Evolutionary conservation across 2,888 invertebrate species (phyloP).

Genomic region (Epirrhoe alternata): DNA sequence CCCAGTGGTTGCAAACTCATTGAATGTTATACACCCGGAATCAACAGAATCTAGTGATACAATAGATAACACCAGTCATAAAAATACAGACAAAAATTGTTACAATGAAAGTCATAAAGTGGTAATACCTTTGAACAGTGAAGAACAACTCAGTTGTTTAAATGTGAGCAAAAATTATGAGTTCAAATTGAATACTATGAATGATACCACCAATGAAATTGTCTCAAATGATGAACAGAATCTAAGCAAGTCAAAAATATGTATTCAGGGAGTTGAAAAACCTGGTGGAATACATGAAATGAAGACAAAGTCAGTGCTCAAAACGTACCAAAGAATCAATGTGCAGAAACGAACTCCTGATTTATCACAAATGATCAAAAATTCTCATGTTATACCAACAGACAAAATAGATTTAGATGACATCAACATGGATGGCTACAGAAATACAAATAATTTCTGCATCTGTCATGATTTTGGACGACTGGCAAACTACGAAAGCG

Average conservation of each 20-base stretch:
- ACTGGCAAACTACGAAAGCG: slow-evolving; percentile 55
- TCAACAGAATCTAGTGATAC: background rate
- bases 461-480: slow-evolving; percentile 71
- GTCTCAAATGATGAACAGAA: slow-evolving; percentile 34
- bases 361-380: background rate
- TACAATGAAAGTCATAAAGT: background rate
- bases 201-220: slow-evolving; percentile 27
- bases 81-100: slow-evolving; percentile 1
- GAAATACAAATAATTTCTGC: slow-evolving; percentile 53
- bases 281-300: slow-evolving; percentile 60
- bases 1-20: background rate
- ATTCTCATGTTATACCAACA: slow-evolving; percentile 24
- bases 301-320: slow-evolving; percentile 42
- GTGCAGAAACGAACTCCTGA: slow-evolving; percentile 35
- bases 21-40: background rate
- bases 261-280: slow-evolving; percentile 71
- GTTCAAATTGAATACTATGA: slow-evolving; percentile 25
- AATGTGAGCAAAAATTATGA: slow-evolving; percentile 8
- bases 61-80: slow-evolving; percentile 1
- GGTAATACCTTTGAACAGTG: background rate
- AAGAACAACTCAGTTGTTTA: background rate
- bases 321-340: slow-evolving; percentile 58
- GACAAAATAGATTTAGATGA: slow-evolving; percentile 18
- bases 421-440: slow-evolving; percentile 18
- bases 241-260: slow-evolving; percentile 59